Evolutionary conservation across 2,888 invertebrate species (phyloP).

Genomic region (Gonocerus acuteangulatus): DNA sequence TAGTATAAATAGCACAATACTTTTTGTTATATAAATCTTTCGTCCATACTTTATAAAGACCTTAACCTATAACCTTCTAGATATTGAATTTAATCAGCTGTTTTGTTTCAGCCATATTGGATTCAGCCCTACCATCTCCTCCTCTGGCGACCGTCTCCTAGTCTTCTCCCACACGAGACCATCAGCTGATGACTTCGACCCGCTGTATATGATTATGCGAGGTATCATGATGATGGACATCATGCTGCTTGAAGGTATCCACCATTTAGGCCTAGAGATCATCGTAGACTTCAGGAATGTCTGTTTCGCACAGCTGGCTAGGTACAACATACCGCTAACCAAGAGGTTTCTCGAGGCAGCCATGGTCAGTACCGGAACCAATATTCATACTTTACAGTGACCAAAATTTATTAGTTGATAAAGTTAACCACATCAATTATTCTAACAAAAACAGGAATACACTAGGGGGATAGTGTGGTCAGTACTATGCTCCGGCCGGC

Average conservation of each 20-base stretch:
- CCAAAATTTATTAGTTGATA: too few relatives aligned
- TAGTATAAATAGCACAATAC: too few relatives aligned
- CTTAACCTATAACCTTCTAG: too few relatives aligned
- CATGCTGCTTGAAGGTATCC: constrained; percentile 35
- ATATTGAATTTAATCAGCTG: too few relatives aligned
- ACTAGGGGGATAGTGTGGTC: too few relatives aligned
- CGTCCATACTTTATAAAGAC: too few relatives aligned
- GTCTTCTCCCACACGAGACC: constrained; percentile 34
- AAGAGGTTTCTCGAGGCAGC: constrained; percentile 33
- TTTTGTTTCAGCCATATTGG: constrained; percentile 31
- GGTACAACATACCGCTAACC: constrained; percentile 35
- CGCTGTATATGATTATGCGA: constrained; percentile 33
- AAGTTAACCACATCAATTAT: too few relatives aligned
- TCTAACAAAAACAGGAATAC: too few relatives aligned
- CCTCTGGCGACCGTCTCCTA: constrained; percentile 32
- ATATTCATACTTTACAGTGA: too few relatives aligned
- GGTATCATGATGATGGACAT: constrained; percentile 36
- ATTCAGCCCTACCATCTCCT: constrained; percentile 31
- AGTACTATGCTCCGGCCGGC: too few relatives aligned
- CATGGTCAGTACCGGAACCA: constrained; percentile 32
- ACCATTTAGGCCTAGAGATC: constrained; percentile 34
- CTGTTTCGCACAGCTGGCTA: constrained; percentile 33
- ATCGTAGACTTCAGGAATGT: constrained; percentile 36
- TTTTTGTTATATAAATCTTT: too few relatives aligned
- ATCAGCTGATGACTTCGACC: constrained; percentile 35